Percentiles rank a stretch among this genome's conserved stretches.
phyloP scores from a whole-genome alignment of 2,113 vertebrate genomes.

The Lepus timidus region DNA sequence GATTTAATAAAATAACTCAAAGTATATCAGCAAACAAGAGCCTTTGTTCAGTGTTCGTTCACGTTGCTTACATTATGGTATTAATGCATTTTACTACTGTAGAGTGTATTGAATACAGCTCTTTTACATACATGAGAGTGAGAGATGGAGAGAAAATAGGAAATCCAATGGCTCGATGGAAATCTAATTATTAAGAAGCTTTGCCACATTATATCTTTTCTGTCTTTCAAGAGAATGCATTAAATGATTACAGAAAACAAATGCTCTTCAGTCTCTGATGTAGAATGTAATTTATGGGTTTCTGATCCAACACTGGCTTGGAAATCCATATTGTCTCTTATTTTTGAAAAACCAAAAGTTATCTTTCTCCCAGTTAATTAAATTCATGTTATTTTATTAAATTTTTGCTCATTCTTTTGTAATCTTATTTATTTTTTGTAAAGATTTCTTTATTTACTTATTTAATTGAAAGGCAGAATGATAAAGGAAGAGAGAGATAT shows the following conservation, averaged over 20 bases:
- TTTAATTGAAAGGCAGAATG: no score
- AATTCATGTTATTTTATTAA: not conserved
- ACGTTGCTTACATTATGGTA: not conserved
- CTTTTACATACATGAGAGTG: not conserved
- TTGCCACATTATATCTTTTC: not conserved
- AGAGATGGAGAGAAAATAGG: not conserved
- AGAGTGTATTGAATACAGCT: not conserved
- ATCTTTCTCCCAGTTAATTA: not conserved
- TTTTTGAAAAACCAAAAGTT: not conserved
- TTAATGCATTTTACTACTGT: not conserved
- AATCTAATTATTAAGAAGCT: conserved; percentile 10
- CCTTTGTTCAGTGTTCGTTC: not conserved
- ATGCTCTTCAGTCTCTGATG: not conserved
- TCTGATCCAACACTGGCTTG: not conserved
- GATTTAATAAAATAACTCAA: not conserved
- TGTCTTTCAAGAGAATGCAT: not conserved
- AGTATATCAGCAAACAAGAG: not conserved
- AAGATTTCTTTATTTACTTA: no score
- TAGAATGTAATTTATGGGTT: not conserved
- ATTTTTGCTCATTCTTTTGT: not conserved
- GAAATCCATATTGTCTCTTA: not conserved
- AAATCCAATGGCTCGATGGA: not conserved
- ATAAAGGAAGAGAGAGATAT: no score
- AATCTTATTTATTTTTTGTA: not conserved
- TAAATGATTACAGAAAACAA: not conserved